These are phyloP conservation scores for Corythornis leucogaster DNA, from an alignment of 2,797 vertebrate species.

Conservation along the genomic window DNA sequence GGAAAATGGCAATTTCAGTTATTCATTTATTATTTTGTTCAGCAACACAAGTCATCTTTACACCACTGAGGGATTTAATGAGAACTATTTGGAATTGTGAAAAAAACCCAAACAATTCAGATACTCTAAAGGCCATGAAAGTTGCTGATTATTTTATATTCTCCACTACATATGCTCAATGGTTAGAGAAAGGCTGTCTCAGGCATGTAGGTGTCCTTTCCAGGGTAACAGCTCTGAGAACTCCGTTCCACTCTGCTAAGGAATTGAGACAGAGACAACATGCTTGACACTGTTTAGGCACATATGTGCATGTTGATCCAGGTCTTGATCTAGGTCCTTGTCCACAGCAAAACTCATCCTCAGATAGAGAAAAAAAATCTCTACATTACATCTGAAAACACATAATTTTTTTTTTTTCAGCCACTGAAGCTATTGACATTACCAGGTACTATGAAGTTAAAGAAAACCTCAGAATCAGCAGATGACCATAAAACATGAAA, in stretches of 20 bases:
- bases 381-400: not conserved
- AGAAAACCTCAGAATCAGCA: not conserved
- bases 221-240: accelerated
- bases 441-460: not conserved
- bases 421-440: not conserved
- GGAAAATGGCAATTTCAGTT: not conserved
- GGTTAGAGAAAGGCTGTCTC: not conserved
- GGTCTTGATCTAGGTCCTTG: not conserved
- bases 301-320: not conserved
- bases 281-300: not conserved
- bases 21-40: not conserved
- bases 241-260: not conserved
- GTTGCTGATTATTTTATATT: not conserved
- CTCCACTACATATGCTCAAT: not conserved
- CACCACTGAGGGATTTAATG: not conserved
- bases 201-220: not conserved
- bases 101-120: not conserved
- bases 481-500: not conserved
- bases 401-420: not conserved
- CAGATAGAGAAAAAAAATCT: not conserved
- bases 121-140: not conserved
- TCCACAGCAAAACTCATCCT: not conserved
- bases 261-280: not conserved
- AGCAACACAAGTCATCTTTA: not conserved
- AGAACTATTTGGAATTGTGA: not conserved